Evolutionary conservation across 2,797 vertebrate species (phyloP), one percentile per base, ranked within the genome.

Genomic region (Salmo trutta): DNA sequence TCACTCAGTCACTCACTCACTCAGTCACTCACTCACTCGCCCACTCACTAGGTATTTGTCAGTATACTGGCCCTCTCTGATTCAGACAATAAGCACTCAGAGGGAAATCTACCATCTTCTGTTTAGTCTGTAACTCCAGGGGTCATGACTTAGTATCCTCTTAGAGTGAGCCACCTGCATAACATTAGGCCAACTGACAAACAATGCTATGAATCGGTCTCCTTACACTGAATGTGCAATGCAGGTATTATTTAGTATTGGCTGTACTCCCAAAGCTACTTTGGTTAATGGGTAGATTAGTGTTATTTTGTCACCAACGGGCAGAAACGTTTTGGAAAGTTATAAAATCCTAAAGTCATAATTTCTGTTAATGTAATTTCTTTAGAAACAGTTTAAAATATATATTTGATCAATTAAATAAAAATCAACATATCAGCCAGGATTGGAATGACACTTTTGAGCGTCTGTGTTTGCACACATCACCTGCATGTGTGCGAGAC

Each of bases 111-210:
- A 27, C 21, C 14, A 51, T 12, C 47, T 73, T 14, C 5, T 74
- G 65, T 74, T 74, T 78, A 78, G 72, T 78, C 77, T 78, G 71
- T 36, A 47, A 27, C 29, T 16, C 27, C 24, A 31, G n/a, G 19
- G 47, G 51, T 54, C 73, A 31, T 67, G 71, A 68, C 68, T 29
- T 27, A 27, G 1, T 36, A 19, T 56, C 7, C 24, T 24, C 5
- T 77, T 51, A 21, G 29, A 16, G 14, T 71, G 4, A 71, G 51
- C 27, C 70, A 52, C 47, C 21, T 71, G 69, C 41, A 51, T 27
- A 12, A 24, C 69, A 71, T 24, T 14, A 71, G 51, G 24, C 47
- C 21, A 52, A 6, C 21, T 3, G 51, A 71, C 47, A 71, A 71
- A 71, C 36, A 47, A 71, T 24, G 70, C 47, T 17, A 71, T 71